Conservation (phyloP, 2,888 invertebrate species). For the Incurvaria masculella region DNA sequence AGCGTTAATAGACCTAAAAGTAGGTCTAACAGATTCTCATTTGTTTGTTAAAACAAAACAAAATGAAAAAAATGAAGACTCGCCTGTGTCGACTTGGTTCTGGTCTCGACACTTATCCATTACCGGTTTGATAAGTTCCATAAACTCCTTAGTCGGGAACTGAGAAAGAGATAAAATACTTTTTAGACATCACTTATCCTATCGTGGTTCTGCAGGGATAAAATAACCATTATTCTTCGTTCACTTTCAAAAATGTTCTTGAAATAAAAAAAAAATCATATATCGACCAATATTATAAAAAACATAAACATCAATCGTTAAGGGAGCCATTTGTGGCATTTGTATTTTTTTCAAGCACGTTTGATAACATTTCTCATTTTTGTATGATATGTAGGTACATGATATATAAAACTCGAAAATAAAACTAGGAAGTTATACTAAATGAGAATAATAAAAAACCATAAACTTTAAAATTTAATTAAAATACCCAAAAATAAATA, state of each 20-base stretch:
- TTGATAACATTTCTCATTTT: not conserved
- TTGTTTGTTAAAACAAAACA: no score
- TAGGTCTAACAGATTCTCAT: no score
- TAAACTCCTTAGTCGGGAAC: slow-evolving; percentile 22
- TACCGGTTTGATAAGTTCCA: slow-evolving; percentile 19
- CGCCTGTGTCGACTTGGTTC: slow-evolving; percentile 22
- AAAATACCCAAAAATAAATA: not conserved
- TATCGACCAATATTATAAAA: not conserved
- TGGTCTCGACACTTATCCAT: slow-evolving; percentile 20
- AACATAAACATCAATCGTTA: not conserved
- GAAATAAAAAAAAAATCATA: not conserved
- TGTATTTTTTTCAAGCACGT: not conserved
- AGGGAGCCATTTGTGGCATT: not conserved
- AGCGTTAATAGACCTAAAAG: no score
- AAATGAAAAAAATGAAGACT: slow-evolving; percentile 1
- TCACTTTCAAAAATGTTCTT: not conserved
- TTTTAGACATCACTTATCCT: not conserved
- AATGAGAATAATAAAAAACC: not conserved
- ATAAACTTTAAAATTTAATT: no score
- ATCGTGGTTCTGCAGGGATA: not conserved
- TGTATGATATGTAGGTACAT: not conserved
- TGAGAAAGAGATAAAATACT: slow-evolving; percentile 8
- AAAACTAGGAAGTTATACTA: not conserved
- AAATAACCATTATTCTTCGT: not conserved
- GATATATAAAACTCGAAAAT: not conserved